Percentiles rank a stretch among this genome's conserved stretches.
Evolutionary conservation across 2,797 vertebrate species (phyloP).

Genomic region (Falco biarmicus): DNA sequence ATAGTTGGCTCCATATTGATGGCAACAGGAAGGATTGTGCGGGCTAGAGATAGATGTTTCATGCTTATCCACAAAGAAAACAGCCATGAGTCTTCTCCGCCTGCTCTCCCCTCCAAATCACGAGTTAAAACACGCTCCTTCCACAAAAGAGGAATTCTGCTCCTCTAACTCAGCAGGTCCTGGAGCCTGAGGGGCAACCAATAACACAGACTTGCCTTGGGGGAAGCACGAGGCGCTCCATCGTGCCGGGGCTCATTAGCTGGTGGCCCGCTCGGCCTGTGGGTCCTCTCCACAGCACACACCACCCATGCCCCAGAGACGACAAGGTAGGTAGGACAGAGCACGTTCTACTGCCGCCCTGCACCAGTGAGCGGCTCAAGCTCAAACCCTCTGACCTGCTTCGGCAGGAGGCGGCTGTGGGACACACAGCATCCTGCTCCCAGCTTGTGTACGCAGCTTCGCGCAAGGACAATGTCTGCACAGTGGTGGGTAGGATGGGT

Average conservation of each 20-base stretch:
- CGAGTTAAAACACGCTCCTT: not conserved
- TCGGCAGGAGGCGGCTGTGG: not conserved
- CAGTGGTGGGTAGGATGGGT: too few relatives aligned
- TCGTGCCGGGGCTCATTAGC: not conserved
- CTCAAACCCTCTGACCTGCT: not conserved
- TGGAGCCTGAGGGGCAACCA: not conserved
- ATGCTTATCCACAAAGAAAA: not conserved
- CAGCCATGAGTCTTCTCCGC: not conserved
- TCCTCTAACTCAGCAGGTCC: not conserved
- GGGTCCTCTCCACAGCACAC: not conserved
- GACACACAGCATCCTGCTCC: not conserved
- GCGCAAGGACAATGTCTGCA: fast-evolving
- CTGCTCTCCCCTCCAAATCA: not conserved
- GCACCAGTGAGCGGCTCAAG: not conserved
- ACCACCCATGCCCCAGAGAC: fast-evolving
- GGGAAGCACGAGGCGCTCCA: not conserved
- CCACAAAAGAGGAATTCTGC: not conserved
- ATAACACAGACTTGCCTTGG: fast-evolving
- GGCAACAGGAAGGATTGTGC: not conserved
- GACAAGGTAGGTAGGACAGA: not conserved
- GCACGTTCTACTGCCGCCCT: not conserved
- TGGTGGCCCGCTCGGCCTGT: not conserved
- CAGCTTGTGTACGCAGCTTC: fast-evolving
- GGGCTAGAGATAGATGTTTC: not conserved
- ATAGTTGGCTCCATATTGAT: not conserved